These are phyloP conservation scores for Sylvicola fuscatus DNA, from an alignment of 2,888 invertebrate genomes.

Conservation along the genomic window DNA sequence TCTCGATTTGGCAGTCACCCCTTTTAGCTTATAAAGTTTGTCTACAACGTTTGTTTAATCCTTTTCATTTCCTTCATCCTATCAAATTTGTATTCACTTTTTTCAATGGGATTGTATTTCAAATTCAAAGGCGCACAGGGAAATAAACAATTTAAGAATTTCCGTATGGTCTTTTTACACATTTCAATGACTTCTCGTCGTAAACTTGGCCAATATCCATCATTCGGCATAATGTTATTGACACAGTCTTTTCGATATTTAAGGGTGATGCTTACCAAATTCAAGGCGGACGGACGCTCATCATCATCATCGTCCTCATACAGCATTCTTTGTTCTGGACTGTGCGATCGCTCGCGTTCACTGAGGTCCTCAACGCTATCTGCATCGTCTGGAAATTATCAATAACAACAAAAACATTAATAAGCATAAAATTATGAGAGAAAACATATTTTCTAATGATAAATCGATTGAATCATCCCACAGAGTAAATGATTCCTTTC, in stretches of 20 bases:
- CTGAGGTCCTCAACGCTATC: slow-evolving; percentile 21
- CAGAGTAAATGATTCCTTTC: slow-evolving; percentile 2
- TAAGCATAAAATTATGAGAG: no score
- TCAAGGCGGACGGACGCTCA: slow-evolving; percentile 6
- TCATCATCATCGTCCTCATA: slow-evolving; percentile 2
- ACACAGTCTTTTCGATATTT: not conserved
- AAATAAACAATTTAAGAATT: slow-evolving; percentile 1
- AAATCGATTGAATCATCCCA: slow-evolving; percentile 6
- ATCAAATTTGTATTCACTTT: no score
- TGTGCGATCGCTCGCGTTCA: slow-evolving; percentile 22
- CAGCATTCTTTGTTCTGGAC: slow-evolving; percentile 12
- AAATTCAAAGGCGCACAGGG: slow-evolving; percentile 1
- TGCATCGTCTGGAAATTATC: slow-evolving; percentile 18
- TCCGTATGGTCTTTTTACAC: not conserved
- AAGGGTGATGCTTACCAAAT: slow-evolving; percentile 7
- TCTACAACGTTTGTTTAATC: no score
- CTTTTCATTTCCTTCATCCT: no score
- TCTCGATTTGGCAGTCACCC: no score
- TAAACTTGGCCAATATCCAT: no score
- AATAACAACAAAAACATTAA: no score
- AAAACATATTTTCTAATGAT: no score
- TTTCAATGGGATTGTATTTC: not conserved
- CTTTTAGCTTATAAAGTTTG: no score
- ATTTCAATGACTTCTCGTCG: no score
- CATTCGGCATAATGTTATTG: no score